These are phyloP conservation scores for Apocheima hispidaria DNA, from an alignment of 2,888 invertebrate species.

Conservation along the genomic window DNA sequence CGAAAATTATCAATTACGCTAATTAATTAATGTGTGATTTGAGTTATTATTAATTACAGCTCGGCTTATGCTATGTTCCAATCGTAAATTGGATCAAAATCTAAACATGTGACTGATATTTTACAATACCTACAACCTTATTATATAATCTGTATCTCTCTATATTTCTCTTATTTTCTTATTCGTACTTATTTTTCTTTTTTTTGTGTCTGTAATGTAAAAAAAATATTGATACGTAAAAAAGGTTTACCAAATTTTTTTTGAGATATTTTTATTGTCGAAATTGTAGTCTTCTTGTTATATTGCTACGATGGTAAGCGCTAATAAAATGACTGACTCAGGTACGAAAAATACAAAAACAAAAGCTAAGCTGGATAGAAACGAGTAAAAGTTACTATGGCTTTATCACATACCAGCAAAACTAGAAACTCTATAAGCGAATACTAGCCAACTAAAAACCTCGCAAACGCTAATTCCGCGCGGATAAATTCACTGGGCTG, in stretches of 20 bases:
- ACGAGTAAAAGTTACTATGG: not conserved
- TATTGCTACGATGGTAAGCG: not conserved
- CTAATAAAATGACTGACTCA: not conserved
- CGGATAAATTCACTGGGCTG: slow-evolving; percentile 14
- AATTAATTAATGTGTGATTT: not conserved
- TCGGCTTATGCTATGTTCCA: not conserved
- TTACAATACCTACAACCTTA: not conserved
- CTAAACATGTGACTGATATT: not conserved
- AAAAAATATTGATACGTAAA: too few relatives aligned
- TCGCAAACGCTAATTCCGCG: slow-evolving; percentile 7
- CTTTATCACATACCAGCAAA: not conserved
- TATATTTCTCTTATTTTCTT: too few relatives aligned
- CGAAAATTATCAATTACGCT: slow-evolving; percentile 2
- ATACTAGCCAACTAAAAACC: not conserved
- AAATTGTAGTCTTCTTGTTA: not conserved
- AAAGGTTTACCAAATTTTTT: not conserved
- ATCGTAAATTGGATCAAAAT: not conserved
- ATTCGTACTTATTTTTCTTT: too few relatives aligned
- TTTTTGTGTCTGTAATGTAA: too few relatives aligned
- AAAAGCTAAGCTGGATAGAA: not conserved
- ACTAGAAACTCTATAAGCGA: not conserved
- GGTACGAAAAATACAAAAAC: not conserved
- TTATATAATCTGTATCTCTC: too few relatives aligned
- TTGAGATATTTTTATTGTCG: not conserved
- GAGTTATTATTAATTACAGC: not conserved